These are phyloP conservation scores for Lucifuga dentata DNA, from an alignment of 2,113 vertebrate species.

Conservation along the genomic window DNA sequence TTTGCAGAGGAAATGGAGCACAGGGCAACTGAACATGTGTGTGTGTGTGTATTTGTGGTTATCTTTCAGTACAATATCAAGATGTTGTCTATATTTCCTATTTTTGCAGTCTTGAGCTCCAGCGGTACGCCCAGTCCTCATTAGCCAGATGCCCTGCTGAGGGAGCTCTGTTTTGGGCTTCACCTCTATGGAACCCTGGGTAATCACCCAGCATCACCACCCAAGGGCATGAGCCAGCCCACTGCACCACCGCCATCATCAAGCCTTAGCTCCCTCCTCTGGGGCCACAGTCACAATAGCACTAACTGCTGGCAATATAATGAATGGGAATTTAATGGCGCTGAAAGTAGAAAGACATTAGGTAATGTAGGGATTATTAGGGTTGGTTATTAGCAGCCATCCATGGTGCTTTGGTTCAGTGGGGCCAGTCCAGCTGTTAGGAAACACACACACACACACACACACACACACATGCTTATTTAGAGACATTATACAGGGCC, in stretches of 20 bases:
- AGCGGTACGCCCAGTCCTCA: slow-evolving; percentile 50
- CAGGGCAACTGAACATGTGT: slow-evolving; percentile 32
- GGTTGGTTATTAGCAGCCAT: slow-evolving; percentile 80
- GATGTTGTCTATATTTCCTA: slow-evolving; percentile 47
- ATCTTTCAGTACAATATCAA: slow-evolving; percentile 33
- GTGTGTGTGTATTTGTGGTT: slow-evolving; percentile 11
- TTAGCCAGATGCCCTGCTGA: slow-evolving; percentile 59
- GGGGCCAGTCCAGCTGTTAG: slow-evolving; percentile 67
- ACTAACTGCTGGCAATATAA: slow-evolving; percentile 64
- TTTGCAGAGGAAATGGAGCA: slow-evolving; percentile 50
- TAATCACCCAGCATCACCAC: slow-evolving; percentile 67
- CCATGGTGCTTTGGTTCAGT: slow-evolving; percentile 74
- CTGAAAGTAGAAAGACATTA: slow-evolving; percentile 61
- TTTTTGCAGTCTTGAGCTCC: slow-evolving; percentile 53
- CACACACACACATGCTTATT: slow-evolving; percentile 31
- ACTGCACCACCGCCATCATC: slow-evolving; percentile 16
- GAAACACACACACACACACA: slow-evolving; percentile 40
- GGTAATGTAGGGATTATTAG: slow-evolving; percentile 75
- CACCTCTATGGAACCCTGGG: slow-evolving; percentile 60
- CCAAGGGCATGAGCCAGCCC: slow-evolving; percentile 42
- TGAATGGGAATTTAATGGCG: slow-evolving; percentile 73
- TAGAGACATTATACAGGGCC: slow-evolving; percentile 43
- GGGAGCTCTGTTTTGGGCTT: slow-evolving; percentile 59
- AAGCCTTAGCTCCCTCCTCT: slow-evolving; percentile 30
- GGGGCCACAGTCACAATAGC: slow-evolving; percentile 54